A percentile compares a stretch with the other conserved stretches of the same genome.
These are phyloP conservation scores for Tolypeutes matacus DNA, from an alignment of 2,797 vertebrate genomes.

Conservation along the genomic window DNA sequence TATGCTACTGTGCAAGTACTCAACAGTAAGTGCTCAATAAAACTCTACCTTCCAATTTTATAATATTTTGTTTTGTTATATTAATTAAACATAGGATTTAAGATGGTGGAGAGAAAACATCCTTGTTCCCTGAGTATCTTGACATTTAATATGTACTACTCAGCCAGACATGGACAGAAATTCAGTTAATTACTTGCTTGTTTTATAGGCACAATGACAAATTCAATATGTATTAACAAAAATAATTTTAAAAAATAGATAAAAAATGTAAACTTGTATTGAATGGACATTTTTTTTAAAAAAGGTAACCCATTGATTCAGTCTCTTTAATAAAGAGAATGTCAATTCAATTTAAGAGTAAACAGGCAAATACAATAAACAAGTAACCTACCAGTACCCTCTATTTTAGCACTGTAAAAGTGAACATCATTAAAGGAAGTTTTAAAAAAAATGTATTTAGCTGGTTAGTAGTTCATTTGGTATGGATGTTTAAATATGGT, in stretches of 20 bases:
- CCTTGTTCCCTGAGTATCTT: neutral
- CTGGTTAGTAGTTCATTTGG: neutral
- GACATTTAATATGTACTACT: neutral
- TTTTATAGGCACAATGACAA: neutral
- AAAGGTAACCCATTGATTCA: neutral
- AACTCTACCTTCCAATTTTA: neutral
- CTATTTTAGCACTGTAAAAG: neutral
- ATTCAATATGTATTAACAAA: neutral
- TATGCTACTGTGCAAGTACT: neutral
- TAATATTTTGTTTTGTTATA: neutral
- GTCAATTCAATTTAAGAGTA: constrained; percentile 8
- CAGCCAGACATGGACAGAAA: neutral
- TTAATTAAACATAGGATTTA: neutral
- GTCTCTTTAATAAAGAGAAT: constrained; percentile 23
- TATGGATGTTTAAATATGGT: neutral
- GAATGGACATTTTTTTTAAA: neutral
- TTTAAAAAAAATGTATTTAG: neutral
- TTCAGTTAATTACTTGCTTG: neutral
- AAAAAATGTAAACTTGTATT: too few species aligned
- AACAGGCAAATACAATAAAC: neutral
- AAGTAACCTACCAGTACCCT: neutral
- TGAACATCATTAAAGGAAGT: neutral
- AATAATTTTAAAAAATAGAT: too few species aligned
- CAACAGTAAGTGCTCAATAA: neutral
- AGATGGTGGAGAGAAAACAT: neutral